Evolutionary conservation across 2,113 vertebrate genomes (phyloP).

Genomic region (Trinectes maculatus): DNA sequence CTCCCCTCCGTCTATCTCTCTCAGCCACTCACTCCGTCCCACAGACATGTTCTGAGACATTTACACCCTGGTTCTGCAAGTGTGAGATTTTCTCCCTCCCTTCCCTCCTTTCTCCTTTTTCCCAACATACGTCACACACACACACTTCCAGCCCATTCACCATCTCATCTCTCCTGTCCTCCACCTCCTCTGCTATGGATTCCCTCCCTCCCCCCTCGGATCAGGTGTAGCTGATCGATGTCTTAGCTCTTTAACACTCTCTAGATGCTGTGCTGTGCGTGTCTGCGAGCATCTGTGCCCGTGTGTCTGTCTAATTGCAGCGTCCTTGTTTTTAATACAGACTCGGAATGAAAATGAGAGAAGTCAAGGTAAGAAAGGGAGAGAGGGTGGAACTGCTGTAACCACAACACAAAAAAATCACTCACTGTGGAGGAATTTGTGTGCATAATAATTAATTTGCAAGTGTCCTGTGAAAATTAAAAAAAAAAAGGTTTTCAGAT

Average conservation of each 20-base stretch:
- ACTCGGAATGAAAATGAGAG: conserved; percentile 44
- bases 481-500: conserved; percentile 12
- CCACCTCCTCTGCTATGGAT: conserved; percentile 22
- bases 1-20: conserved; percentile 13
- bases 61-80: conserved; percentile 56
- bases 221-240: conserved; percentile 72
- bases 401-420: conserved; percentile 28
- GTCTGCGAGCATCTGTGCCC: conserved; percentile 20
- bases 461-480: conserved; percentile 26
- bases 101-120: conserved; percentile 40
- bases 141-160: not conserved
- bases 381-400: conserved; percentile 4
- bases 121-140: conserved; percentile 33
- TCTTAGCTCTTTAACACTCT: conserved; percentile 65
- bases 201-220: conserved; percentile 47
- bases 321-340: conserved; percentile 52
- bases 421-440: conserved; percentile 14
- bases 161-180: not conserved
- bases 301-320: conserved; percentile 34
- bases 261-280: conserved; percentile 31
- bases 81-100: conserved; percentile 34
- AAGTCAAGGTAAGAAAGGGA: conserved; percentile 38
- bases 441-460: conserved; percentile 25
- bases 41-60: conserved; percentile 63
- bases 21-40: conserved; percentile 39